These are phyloP conservation scores for Gobio gobio DNA, from an alignment of 2,113 vertebrate species.

Conservation along the genomic window DNA sequence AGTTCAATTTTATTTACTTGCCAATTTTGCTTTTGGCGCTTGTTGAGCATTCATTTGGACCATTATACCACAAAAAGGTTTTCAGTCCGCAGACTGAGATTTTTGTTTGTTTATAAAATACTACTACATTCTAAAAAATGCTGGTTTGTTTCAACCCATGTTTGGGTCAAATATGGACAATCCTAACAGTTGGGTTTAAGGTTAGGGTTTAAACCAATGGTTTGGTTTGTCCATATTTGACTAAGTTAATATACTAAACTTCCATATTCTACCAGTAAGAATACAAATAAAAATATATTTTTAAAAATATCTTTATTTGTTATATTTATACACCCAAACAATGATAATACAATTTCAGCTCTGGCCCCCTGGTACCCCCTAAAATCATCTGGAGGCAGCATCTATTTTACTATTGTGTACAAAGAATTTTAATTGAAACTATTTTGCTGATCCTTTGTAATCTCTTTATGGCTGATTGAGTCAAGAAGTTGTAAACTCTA, in stretches of 20 bases:
- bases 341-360: not conserved
- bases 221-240: too few relatives aligned
- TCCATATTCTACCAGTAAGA: not conserved
- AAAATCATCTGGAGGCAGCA: not conserved
- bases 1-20: not conserved
- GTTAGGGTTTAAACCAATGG: too few relatives aligned
- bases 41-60: not conserved
- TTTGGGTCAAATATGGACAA: too few relatives aligned
- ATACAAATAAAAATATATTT: not conserved
- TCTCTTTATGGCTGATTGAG: conserved; percentile 33
- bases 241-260: too few relatives aligned
- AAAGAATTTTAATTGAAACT: conserved; percentile 15
- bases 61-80: not conserved
- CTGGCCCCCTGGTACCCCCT: not conserved
- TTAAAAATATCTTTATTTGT: not conserved
- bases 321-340: not conserved
- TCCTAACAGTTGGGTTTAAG: too few relatives aligned
- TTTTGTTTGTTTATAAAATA: not conserved
- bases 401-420: conserved; percentile 10
- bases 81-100: not conserved
- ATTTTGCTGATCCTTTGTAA: conserved; percentile 34
- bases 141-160: too few relatives aligned
- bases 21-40: not conserved
- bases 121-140: too few relatives aligned
- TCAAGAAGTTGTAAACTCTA: conserved; percentile 23